These are phyloP conservation scores for Etheostoma nigrum DNA, from an alignment of 2,797 vertebrate species.

Conservation along the genomic window DNA sequence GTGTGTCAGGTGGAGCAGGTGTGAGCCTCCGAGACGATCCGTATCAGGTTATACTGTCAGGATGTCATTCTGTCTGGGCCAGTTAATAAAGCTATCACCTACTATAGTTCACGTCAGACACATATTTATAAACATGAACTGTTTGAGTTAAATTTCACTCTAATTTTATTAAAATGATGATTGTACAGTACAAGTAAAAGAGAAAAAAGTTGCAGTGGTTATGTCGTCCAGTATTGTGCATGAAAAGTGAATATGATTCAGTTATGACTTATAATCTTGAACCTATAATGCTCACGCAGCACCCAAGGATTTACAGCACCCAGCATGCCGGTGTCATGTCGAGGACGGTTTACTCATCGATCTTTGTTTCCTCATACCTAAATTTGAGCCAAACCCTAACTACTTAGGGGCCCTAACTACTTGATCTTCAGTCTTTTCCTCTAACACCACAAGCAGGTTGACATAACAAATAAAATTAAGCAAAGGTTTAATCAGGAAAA, in stretches of 20 bases:
- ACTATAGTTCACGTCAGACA: conserved; percentile 8
- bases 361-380: too few relatives aligned
- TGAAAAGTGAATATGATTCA: too few relatives aligned
- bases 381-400: too few relatives aligned
- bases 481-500: too few relatives aligned
- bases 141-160: not conserved
- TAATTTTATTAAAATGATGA: not conserved
- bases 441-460: not conserved
- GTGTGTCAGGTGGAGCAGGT: conserved; percentile 44
- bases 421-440: not conserved
- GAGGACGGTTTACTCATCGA: too few relatives aligned
- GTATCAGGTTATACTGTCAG: conserved; percentile 25
- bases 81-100: conserved; percentile 13
- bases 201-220: not conserved
- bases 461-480: not conserved
- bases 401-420: too few relatives aligned
- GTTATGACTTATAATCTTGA: too few relatives aligned
- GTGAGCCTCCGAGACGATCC: not conserved
- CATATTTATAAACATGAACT: conserved; percentile 9
- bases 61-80: conserved; percentile 19
- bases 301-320: too few relatives aligned
- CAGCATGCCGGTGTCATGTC: too few relatives aligned
- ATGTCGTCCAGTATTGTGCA: too few relatives aligned
- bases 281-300: too few relatives aligned
- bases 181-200: not conserved